A percentile compares a stretch with the other conserved stretches of the same genome.
Evolutionary conservation across 2,888 invertebrate species (phyloP).

Genomic region (Zelleria hepariella): DNA sequence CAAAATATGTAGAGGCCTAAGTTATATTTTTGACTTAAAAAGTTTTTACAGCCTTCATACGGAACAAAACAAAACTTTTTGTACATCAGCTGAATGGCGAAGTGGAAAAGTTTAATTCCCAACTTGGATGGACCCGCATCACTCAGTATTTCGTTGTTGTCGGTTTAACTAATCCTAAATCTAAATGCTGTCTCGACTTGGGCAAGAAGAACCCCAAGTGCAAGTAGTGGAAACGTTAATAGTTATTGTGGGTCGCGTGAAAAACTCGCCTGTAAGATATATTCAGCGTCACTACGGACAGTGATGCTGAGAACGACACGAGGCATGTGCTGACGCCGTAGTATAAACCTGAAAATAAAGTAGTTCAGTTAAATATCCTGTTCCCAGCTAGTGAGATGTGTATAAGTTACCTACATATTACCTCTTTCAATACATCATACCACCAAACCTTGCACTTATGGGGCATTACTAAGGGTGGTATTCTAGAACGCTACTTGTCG

Average conservation of each 20-base stretch:
- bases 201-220: not conserved
- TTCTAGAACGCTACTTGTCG: too few species aligned
- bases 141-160: not conserved
- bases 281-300: constrained; percentile 88
- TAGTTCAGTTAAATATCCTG: not conserved
- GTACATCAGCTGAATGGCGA: not conserved
- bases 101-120: not conserved
- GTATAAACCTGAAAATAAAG: constrained; percentile 76
- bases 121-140: not conserved
- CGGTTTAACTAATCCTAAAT: not conserved
- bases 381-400: too few species aligned
- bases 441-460: too few species aligned
- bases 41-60: not conserved
- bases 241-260: too few species aligned
- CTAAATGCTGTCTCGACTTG: not conserved
- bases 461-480: too few species aligned
- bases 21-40: not conserved
- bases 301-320: constrained; percentile 84
- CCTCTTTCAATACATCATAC: too few species aligned
- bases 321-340: constrained; percentile 87
- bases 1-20: too few species aligned
- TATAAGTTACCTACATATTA: not conserved
- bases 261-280: constrained; percentile 78
- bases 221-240: too few species aligned
- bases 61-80: not conserved